Evolutionary conservation across 2,797 vertebrate genomes (phyloP), one percentile per base, ranked within the genome.

Genomic region (Anas capensis): DNA sequence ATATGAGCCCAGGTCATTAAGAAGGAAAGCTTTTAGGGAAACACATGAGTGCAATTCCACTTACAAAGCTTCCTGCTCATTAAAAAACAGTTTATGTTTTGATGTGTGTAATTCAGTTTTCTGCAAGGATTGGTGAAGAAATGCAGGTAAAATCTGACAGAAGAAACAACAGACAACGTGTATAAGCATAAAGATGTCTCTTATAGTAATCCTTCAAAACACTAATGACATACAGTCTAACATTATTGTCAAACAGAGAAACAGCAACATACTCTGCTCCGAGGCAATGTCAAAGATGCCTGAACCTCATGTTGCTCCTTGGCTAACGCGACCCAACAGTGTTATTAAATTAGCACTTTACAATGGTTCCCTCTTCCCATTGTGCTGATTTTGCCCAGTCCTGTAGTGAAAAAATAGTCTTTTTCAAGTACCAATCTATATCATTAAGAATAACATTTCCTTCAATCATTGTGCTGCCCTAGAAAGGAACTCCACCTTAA

Each of bases 331-430:
- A 40, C 60, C 88, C 8, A 8, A 80, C 46, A 77, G 27, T 48
- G 29, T 81, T 77, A 93, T 82, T 93, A 82, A 93, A 90, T 95
- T 93, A 96, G 83, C 65, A 75, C 48, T 94, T 81, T 82, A 64
- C 57, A 94, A 8, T 9, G 26, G 77, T 91, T 96, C 86, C 29
- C 21, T 94, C 77, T 90, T 90, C 53, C 48, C 23, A 38, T 77
- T 92, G 65, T 77, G 77, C 64, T 84, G 73, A 86, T 96, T 96
- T 89, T 86, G 33, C 89, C 49, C 48, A 51, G 53, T 85, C 34
- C 62, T 68, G 26, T 36, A 40, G 40, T 69, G 49, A 58, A 87
- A 83, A 91, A 64, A 13, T 7, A 83, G 27, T 66, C 49, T 84
- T 79, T 82, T 73, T 81, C 21, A 86, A 86, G n/a, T 49, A 93